Evolutionary conservation across 2,797 vertebrate species (phyloP).

Genomic region (Gymnoscopelus microlampas): DNA sequence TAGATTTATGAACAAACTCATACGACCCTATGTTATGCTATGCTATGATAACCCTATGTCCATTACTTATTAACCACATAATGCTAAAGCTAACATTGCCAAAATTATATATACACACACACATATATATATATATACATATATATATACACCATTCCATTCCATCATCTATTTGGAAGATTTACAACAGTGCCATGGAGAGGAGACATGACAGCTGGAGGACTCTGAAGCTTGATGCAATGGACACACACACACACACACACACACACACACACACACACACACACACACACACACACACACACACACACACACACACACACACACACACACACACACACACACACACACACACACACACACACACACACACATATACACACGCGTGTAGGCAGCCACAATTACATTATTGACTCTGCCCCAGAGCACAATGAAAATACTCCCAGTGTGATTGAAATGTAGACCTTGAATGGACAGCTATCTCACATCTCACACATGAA

Average conservation of each 20-base stretch:
- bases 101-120: neutral
- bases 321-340: conserved; percentile 4
- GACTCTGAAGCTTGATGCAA: conserved; percentile 36
- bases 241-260: conserved; percentile 6
- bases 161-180: neutral
- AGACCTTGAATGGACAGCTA: no score
- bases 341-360: no score
- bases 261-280: neutral
- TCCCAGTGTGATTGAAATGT: no score
- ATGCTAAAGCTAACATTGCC: neutral
- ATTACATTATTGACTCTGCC: no score
- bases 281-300: conserved; percentile 1
- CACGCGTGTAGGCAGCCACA: no score
- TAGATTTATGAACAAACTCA: neutral
- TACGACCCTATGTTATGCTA: no score
- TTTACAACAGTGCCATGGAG: conserved; percentile 44
- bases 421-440: no score
- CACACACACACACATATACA: no score
- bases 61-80: no score
- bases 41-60: no score
- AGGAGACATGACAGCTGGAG: conserved; percentile 53
- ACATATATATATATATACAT: neutral
- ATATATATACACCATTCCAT: neutral
- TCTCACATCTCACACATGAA: no score
- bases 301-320: conserved; percentile 22